phyloP scores from a whole-genome alignment of 2,888 invertebrate species.

The Yponomeuta plumbellus region DNA sequence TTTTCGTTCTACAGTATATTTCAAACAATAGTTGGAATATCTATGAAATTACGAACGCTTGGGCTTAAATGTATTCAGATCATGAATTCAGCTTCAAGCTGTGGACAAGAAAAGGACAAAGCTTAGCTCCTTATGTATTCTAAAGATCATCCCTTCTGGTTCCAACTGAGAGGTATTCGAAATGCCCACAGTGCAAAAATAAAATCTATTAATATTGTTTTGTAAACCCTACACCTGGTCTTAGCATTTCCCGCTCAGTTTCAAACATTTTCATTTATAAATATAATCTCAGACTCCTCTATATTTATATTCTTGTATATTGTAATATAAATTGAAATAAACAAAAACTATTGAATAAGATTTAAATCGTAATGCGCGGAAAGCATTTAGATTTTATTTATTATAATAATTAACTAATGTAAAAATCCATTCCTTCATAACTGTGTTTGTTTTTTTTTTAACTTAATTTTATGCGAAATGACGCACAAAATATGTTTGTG shows the following conservation, averaged over 20 bases:
- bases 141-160: too few species aligned
- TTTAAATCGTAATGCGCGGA: conserved; percentile 25
- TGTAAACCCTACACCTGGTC: not conserved
- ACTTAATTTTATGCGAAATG: conserved; percentile 28
- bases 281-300: conserved; percentile 16
- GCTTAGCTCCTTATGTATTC: too few species aligned
- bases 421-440: conserved; percentile 41
- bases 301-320: conserved; percentile 64
- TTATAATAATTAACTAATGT: conserved; percentile 21
- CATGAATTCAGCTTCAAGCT: too few species aligned
- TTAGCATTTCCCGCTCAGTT: not conserved
- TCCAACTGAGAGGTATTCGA: too few species aligned
- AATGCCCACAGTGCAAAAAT: too few species aligned
- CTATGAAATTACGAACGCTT: not conserved
- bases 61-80: too few species aligned
- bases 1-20: not conserved
- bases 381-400: conserved; percentile 33
- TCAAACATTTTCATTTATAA: conserved; percentile 5
- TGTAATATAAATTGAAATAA: conserved; percentile 35
- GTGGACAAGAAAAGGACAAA: too few species aligned
- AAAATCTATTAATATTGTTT: not conserved
- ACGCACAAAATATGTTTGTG: conserved; percentile 49
- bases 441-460: conserved; percentile 15
- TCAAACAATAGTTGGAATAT: not conserved
- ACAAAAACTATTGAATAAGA: conserved; percentile 40